Conservation (phyloP, 2,888 invertebrate genomes). For the Pandemis cinnamomeana region DNA sequence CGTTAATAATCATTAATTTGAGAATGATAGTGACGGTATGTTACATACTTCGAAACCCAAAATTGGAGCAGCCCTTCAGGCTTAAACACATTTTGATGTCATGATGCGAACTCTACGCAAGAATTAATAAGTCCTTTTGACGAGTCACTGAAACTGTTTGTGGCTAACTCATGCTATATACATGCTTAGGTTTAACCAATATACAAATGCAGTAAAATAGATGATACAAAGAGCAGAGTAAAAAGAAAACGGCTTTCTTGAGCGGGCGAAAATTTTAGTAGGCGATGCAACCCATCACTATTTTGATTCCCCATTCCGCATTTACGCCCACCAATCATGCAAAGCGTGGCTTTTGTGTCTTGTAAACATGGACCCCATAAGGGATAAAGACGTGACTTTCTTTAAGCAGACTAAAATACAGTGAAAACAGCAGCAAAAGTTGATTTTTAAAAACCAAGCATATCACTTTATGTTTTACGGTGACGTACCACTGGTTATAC, state of each 20-base stretch:
- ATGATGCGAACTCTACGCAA: not conserved
- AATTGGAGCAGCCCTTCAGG: too few species aligned
- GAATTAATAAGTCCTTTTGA: not conserved
- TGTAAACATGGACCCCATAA: too few species aligned
- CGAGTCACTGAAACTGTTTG: not conserved
- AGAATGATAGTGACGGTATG: too few species aligned
- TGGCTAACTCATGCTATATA: not conserved
- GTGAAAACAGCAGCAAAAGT: constrained; percentile 16
- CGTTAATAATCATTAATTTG: too few species aligned
- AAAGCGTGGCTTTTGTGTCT: too few species aligned
- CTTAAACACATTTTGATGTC: not conserved
- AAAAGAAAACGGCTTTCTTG: too few species aligned
- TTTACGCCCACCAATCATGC: too few species aligned
- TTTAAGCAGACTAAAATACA: not conserved
- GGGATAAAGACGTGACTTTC: too few species aligned
- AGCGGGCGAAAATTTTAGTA: too few species aligned
- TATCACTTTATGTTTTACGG: constrained; percentile 24
- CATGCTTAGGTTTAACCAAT: not conserved
- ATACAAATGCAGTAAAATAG: not conserved
- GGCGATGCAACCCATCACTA: too few species aligned
- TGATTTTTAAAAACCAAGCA: constrained; percentile 24
- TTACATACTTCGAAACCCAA: too few species aligned
- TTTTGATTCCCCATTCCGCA: too few species aligned
- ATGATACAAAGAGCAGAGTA: not conserved
- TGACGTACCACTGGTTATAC: constrained; percentile 29